These are phyloP conservation scores for Cacatua alba DNA, from an alignment of 2,113 vertebrate species.

Conservation along the genomic window DNA sequence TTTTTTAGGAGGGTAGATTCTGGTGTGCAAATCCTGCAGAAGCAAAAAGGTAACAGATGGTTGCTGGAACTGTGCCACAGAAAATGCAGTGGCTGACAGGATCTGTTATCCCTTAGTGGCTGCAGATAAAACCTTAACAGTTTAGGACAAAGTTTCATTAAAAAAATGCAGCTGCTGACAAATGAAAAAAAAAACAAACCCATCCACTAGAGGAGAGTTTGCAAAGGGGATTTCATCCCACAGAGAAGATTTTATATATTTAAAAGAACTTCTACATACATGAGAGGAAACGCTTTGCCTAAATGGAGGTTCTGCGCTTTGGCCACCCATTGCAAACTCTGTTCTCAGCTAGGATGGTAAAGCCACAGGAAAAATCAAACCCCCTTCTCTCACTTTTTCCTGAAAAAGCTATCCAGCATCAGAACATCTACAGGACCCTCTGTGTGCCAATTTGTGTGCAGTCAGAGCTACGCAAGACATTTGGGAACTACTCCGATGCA, in stretches of 20 bases:
- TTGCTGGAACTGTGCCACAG: not conserved
- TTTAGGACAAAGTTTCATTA: conserved; percentile 9
- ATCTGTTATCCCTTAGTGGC: not conserved
- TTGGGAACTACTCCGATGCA: not conserved
- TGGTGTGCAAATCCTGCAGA: not conserved
- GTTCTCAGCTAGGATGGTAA: not conserved
- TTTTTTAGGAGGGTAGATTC: not conserved
- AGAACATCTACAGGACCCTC: not conserved
- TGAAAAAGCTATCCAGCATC: not conserved
- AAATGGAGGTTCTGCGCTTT: not conserved
- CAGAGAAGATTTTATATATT: not conserved
- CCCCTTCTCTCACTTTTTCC: not conserved
- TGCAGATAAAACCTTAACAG: conserved; percentile 5
- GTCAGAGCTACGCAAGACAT: not conserved
- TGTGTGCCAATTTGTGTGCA: not conserved
- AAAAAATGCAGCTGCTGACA: not conserved
- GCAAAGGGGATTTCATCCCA: not conserved
- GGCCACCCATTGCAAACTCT: not conserved
- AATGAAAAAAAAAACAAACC: not conserved
- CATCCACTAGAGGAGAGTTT: not conserved
- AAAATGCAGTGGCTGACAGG: not conserved
- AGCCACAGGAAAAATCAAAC: not conserved
- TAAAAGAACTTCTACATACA: not conserved
- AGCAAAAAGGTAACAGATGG: not conserved
- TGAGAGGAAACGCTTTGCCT: not conserved